Conservation (phyloP, 2,797 vertebrate species). For the Brotula barbata region DNA sequence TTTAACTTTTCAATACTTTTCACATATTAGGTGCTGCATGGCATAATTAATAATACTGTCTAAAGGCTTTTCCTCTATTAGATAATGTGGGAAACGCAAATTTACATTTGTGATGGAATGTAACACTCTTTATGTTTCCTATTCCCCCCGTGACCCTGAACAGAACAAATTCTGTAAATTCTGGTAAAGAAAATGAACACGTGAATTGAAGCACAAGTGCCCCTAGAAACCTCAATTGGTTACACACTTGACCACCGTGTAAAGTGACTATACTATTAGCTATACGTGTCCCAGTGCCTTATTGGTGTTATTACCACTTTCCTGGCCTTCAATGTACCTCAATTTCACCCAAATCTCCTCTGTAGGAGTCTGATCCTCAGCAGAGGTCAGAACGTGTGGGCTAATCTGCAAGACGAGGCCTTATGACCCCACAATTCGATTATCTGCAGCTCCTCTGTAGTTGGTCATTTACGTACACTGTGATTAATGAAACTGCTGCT, state of each 20-base stretch:
- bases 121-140: too few relatives aligned
- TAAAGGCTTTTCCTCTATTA: too few relatives aligned
- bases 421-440: conserved; percentile 63
- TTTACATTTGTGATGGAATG: too few relatives aligned
- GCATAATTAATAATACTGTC: too few relatives aligned
- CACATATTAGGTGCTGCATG: too few relatives aligned
- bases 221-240: conserved; percentile 2
- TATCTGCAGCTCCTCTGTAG: conserved; percentile 37
- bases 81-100: too few relatives aligned
- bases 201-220: conserved; percentile 20
- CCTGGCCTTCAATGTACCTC: conserved; percentile 25
- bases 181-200: neutral
- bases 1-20: too few relatives aligned
- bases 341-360: conserved; percentile 41
- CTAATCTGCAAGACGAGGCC: conserved; percentile 56
- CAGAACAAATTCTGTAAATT: too few relatives aligned
- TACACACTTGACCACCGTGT: conserved; percentile 6
- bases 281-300: conserved; percentile 3
- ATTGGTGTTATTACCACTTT: conserved; percentile 19
- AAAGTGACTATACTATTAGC: neutral
- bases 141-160: too few relatives aligned
- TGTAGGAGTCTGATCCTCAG: conserved; percentile 18
- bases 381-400: conserved; percentile 55
- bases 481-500: conserved; percentile 63
- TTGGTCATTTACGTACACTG: conserved; percentile 49